These are phyloP conservation scores for Trematomus bernacchii DNA, from an alignment of 2,797 vertebrate species.

Conservation along the genomic window DNA sequence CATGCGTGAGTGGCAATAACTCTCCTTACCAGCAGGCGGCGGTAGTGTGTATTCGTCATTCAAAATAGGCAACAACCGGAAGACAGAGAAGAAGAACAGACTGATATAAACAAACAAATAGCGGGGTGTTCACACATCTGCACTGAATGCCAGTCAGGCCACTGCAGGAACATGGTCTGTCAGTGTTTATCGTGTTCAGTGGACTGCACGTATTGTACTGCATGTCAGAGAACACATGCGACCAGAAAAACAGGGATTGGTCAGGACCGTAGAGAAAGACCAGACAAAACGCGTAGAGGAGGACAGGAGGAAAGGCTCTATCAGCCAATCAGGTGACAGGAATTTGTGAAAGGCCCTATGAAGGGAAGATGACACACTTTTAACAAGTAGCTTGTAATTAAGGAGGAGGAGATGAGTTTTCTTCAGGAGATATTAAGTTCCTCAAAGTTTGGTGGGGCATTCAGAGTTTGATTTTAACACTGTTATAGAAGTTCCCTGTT, in stretches of 20 bases:
- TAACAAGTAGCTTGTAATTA: background rate
- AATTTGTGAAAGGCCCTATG: background rate
- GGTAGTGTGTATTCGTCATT: too few relatives aligned
- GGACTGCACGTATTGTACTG: constrained; percentile 17
- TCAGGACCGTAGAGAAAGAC: constrained; percentile 11
- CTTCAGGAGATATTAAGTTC: background rate
- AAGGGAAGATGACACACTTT: background rate
- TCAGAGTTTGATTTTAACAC: background rate
- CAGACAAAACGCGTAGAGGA: background rate
- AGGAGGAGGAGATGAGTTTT: background rate
- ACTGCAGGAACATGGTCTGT: constrained; percentile 7
- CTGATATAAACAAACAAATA: too few relatives aligned
- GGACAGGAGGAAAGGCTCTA: background rate
- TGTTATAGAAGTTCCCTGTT: background rate
- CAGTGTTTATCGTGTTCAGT: constrained; percentile 14
- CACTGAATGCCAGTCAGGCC: background rate
- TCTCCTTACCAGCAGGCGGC: too few relatives aligned
- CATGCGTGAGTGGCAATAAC: too few relatives aligned
- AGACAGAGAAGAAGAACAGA: too few relatives aligned
- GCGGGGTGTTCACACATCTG: constrained; percentile 9
- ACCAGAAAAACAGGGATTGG: constrained; percentile 32
- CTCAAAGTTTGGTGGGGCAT: too few relatives aligned
- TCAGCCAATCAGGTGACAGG: background rate
- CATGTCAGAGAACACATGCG: constrained; percentile 13
- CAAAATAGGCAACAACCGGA: too few relatives aligned